Percentiles rank a stretch among this genome's conserved stretches.
Evolutionary conservation across 64 coral and sea anemone species (phyloP).

Genomic region (Astreopora myriophthalma): DNA sequence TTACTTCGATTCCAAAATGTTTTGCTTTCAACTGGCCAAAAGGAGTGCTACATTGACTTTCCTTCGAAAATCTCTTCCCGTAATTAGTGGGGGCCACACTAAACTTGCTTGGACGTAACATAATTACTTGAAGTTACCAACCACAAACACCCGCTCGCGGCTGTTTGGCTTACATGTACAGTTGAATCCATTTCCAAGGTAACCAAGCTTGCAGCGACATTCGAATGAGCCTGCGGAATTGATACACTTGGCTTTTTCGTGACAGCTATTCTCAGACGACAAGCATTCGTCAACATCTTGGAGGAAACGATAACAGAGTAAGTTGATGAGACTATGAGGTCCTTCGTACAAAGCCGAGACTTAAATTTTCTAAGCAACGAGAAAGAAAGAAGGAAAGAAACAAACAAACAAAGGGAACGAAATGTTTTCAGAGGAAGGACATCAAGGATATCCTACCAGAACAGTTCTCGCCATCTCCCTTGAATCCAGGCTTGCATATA

Average conservation of each 20-base stretch:
- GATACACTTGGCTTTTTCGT: slow-evolving; percentile 21
- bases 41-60: too few species aligned
- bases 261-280: background rate
- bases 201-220: slow-evolving; percentile 51
- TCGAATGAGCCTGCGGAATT: slow-evolving; percentile 42
- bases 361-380: background rate
- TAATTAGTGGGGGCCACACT: too few species aligned
- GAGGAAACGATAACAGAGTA: background rate
- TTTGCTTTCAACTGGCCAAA: too few species aligned
- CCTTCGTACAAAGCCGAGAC: background rate
- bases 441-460: too few species aligned
- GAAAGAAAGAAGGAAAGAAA: background rate
- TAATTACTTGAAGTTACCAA: too few species aligned
- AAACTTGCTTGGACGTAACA: too few species aligned
- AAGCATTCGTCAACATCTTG: slow-evolving; percentile 50
- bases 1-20: too few species aligned
- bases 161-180: too few species aligned
- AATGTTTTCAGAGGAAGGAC: too few species aligned
- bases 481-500: slow-evolving; percentile 28
- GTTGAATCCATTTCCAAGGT: slow-evolving; percentile 13
- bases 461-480: slow-evolving; percentile 21
- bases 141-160: too few species aligned
- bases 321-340: background rate
- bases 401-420: background rate
- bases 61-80: too few species aligned